Conservation (phyloP, 2,888 invertebrate genomes). For the Drosophila melanosoma region DNA sequence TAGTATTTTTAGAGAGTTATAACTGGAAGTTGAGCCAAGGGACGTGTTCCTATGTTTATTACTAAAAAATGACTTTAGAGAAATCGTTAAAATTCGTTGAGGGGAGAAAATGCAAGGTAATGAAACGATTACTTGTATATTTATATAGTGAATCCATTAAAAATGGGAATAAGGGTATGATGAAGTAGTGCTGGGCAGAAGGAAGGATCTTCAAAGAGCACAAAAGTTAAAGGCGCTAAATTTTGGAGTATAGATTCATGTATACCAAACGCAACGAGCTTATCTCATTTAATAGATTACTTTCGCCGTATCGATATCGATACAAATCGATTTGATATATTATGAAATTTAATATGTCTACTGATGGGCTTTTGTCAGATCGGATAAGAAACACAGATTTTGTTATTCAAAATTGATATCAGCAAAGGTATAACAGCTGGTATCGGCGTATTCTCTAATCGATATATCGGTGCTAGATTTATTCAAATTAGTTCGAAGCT, state of each 20-base stretch:
- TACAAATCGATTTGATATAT: too few relatives aligned
- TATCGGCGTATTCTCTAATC: neutral
- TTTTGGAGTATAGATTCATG: too few relatives aligned
- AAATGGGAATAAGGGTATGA: neutral
- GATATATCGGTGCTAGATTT: neutral
- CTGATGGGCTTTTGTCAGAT: too few relatives aligned
- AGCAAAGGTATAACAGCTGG: neutral
- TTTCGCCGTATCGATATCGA: too few relatives aligned
- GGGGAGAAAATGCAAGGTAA: neutral
- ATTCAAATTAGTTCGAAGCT: neutral
- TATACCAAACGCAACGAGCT: too few relatives aligned
- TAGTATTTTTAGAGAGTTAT: neutral
- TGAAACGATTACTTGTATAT: neutral
- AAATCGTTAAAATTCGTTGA: neutral
- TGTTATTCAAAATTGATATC: neutral
- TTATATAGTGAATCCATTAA: neutral
- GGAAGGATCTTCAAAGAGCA: neutral
- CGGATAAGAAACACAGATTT: too few relatives aligned
- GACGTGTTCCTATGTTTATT: neutral
- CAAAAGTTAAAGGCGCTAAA: neutral
- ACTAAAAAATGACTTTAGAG: neutral
- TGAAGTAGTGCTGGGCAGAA: neutral
- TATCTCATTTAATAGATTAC: too few relatives aligned
- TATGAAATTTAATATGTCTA: neutral
- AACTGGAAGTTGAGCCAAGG: neutral